Percentiles rank a stretch among this genome's conserved stretches.
Evolutionary conservation across 2,113 vertebrate genomes (phyloP).

Genomic region (Nyctibius bracteatus): DNA sequence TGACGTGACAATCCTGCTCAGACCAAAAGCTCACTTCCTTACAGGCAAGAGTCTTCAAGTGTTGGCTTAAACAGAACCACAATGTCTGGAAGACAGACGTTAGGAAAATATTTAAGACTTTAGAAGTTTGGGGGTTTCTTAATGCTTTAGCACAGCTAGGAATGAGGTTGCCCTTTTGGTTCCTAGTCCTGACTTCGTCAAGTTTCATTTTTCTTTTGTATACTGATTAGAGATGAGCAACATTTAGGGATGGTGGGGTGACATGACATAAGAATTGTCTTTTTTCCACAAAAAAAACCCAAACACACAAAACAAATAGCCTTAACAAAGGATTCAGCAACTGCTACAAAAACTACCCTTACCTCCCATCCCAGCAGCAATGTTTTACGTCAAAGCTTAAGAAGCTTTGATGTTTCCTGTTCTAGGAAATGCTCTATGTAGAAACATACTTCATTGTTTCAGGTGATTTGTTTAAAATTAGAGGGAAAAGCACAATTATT

Average conservation of each 20-base stretch:
- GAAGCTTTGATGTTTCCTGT: background rate
- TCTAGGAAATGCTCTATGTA: background rate
- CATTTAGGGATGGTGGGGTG: background rate
- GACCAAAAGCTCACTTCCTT: background rate
- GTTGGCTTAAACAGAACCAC: background rate
- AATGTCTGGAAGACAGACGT: background rate
- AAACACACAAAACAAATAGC: background rate
- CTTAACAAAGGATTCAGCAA: background rate
- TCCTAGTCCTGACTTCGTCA: background rate
- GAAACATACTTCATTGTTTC: background rate
- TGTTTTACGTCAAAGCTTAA: background rate
- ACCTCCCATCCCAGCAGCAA: background rate
- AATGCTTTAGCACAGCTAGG: background rate
- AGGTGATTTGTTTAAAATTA: background rate
- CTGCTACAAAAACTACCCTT: background rate
- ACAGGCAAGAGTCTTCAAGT: background rate
- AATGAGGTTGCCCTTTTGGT: background rate
- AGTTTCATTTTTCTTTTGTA: background rate
- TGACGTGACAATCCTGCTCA: background rate
- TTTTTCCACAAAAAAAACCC: background rate
- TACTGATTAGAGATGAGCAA: background rate
- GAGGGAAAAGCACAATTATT: background rate
- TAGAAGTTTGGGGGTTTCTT: background rate
- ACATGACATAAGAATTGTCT: background rate
- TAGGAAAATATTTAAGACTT: background rate